Conservation (phyloP, 2,888 invertebrate genomes). For the Pomacea canaliculata region DNA sequence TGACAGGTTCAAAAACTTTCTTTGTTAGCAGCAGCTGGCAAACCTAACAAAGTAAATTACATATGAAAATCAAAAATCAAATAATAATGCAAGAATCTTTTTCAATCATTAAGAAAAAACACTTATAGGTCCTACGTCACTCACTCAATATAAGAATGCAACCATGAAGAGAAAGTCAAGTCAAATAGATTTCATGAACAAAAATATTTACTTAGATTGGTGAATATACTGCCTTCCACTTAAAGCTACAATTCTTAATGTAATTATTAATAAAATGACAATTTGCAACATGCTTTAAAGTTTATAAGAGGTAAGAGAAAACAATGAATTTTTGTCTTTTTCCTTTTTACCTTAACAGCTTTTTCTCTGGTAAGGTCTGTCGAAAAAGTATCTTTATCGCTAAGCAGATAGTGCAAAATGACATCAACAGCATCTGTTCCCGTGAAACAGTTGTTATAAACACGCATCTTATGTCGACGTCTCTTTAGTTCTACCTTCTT, state of each 20-base stretch:
- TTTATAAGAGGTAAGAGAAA: not conserved
- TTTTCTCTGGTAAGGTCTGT: conserved; percentile 60
- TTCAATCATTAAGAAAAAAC: too few species aligned
- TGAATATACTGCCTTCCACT: not conserved
- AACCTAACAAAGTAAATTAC: conserved; percentile 42
- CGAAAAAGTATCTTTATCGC: conserved; percentile 57
- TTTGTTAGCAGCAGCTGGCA: conserved; percentile 65
- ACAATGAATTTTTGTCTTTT: too few species aligned
- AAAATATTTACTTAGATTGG: too few species aligned
- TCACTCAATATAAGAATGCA: too few species aligned
- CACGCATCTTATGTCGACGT: conserved; percentile 56
- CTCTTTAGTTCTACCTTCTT: conserved; percentile 60
- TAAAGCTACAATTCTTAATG: not conserved
- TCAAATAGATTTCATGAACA: too few species aligned
- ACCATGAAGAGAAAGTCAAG: too few species aligned
- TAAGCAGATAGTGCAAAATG: conserved; percentile 58
- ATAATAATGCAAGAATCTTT: too few species aligned
- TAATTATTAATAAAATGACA: not conserved
- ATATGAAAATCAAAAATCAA: too few species aligned
- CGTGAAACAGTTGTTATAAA: conserved; percentile 63
- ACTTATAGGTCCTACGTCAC: too few species aligned
- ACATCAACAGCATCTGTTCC: conserved; percentile 66
- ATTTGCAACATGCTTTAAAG: not conserved
- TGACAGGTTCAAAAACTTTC: conserved; percentile 62
- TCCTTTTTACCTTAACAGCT: conserved; percentile 55